Evolutionary conservation across 2,113 vertebrate species (phyloP).

Genomic region (Callorhinus ursinus): DNA sequence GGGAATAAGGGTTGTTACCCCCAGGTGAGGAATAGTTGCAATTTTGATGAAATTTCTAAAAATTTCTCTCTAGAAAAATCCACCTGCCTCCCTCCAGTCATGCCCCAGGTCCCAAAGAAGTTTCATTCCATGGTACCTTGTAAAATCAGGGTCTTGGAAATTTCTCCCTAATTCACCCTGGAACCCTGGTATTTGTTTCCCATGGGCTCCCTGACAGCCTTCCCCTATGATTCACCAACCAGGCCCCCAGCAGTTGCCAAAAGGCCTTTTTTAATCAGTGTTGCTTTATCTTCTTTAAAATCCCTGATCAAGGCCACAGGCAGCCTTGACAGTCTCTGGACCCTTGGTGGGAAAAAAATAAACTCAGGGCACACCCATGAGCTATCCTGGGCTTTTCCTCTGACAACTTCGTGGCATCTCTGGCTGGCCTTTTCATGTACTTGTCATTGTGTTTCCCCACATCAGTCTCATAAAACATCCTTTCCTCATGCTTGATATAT

Average conservation of each 20-base stretch:
- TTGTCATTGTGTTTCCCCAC: slow-evolving; percentile 84
- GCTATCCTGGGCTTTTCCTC: slow-evolving; percentile 72
- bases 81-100: neutral
- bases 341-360: slow-evolving; percentile 71
- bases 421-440: slow-evolving; percentile 82
- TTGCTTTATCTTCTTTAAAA: slow-evolving; percentile 52
- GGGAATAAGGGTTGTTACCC: neutral
- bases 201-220: neutral
- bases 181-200: neutral
- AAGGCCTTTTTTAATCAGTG: neutral
- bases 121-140: neutral
- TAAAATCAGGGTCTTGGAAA: neutral
- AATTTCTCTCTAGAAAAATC: neutral
- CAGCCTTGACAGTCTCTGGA: slow-evolving; percentile 39
- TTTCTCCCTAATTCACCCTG: neutral
- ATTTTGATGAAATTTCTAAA: neutral
- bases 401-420: slow-evolving; percentile 77
- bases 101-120: neutral
- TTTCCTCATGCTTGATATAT: slow-evolving; percentile 84
- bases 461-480: slow-evolving; percentile 85
- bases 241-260: neutral
- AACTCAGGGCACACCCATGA: slow-evolving; percentile 65
- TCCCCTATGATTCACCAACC: neutral
- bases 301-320: slow-evolving; percentile 65
- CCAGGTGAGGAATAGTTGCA: neutral